Base-by-base conservation (phyloP, 2,888 invertebrate genomes). In the Torymus aiolomorphi region DNA sequence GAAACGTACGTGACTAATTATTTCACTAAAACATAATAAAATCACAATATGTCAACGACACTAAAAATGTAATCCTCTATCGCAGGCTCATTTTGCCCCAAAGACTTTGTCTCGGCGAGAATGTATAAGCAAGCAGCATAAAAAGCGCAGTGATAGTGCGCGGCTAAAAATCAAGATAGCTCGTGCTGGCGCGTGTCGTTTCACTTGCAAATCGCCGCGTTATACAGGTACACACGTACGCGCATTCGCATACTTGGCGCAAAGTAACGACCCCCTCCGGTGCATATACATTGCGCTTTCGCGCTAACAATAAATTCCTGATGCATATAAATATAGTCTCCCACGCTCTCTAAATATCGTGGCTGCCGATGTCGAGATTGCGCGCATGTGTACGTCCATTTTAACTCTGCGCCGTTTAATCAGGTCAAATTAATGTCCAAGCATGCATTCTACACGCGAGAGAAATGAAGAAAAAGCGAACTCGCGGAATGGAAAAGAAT, bases 401-500 rank as follows among this genome's bases (percentile, higher is more conserved):
- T 31, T 31, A 31, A 31, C 31, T 31, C 31, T 31, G 8, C 31
- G 31, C 2, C 31, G 31, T 31, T 31, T 31, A 31, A 31, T 31
- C 31, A 31, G 31, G 31, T 31, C 31, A 31, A 31, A 31, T 31
- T 31, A 31, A 31, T 56, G 57, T 42, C n/a, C 24, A 11, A 11
- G 57, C 42, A 31, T 14, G 3, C 8, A 20, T 24, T 54, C 18
- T 20, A 5, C 24, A n/a, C 8, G 8, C 31, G 31, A 31, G 31
- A 4, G 42, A 62, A 49, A 78, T 63, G 54, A 62, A 74, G 78
- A 74, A 56, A 78, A 71, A 74, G 56, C 49, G 63, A 51, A 31
- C 5, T 4, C 13, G 70, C 31, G 62, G 42, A 79, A 75, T 76
- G 70, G 56, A 76, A 70, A 76, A 70, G 76, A 70, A 76, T 76